Percentiles rank a stretch among this genome's conserved stretches.
Conservation (phyloP, 2,113 vertebrate species). For the Corvus moneduloides region DNA sequence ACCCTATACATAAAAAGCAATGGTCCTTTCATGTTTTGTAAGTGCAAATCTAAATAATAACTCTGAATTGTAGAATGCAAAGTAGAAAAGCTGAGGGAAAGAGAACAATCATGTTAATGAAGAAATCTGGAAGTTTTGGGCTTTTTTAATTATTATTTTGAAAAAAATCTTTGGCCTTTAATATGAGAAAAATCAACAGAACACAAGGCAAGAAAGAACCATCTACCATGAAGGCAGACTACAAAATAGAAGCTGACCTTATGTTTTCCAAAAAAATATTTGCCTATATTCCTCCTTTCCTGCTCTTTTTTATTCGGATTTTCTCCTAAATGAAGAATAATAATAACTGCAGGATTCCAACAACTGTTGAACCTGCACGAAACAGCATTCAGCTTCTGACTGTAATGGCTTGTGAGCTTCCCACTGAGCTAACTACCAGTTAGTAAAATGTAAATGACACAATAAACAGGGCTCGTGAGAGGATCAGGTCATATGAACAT, state of each 20-base stretch:
- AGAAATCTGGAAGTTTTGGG: background rate
- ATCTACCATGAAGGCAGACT: background rate
- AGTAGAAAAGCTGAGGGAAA: background rate
- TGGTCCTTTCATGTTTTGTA: background rate
- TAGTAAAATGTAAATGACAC: conserved; percentile 15
- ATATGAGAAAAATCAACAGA: background rate
- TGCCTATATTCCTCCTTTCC: background rate
- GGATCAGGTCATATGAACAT: background rate
- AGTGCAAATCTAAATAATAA: background rate
- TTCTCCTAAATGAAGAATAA: background rate
- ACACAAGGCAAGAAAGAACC: background rate
- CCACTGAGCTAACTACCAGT: background rate
- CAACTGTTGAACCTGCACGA: background rate
- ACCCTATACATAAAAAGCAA: background rate
- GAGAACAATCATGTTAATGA: background rate
- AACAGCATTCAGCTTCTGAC: background rate
- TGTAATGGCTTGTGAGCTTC: background rate
- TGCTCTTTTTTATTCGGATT: background rate
- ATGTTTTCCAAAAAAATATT: background rate
- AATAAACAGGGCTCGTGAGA: background rate
- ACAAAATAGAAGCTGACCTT: background rate
- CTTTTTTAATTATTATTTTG: background rate
- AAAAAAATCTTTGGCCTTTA: background rate
- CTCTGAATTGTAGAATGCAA: background rate
- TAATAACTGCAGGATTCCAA: background rate